Percentiles rank a stretch among this genome's conserved stretches.
phyloP scores from a whole-genome alignment of 2,888 invertebrate species.

The Mystacides longicornis region DNA sequence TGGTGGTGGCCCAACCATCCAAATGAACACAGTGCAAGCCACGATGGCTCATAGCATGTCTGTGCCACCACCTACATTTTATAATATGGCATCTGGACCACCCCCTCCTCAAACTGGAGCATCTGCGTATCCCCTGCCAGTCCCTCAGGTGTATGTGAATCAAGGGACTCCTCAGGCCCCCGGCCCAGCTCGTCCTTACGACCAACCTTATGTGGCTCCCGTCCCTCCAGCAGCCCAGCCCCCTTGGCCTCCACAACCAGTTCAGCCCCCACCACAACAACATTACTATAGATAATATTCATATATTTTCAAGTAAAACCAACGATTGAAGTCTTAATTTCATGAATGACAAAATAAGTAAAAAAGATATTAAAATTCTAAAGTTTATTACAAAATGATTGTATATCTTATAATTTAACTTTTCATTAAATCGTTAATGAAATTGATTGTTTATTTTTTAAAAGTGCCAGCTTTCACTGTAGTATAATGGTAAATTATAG shows the following conservation, averaged over 20 bases:
- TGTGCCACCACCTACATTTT: constrained; percentile 48
- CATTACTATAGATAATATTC: constrained; percentile 57
- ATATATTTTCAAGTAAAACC: no score
- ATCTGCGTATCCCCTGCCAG: not conserved
- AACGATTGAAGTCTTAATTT: no score
- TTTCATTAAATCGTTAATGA: no score
- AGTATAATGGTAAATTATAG: no score
- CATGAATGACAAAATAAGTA: no score
- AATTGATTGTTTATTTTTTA: no score
- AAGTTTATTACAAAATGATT: no score
- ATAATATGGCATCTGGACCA: constrained; percentile 30
- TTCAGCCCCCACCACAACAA: constrained; percentile 47
- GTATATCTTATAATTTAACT: no score
- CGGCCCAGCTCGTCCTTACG: constrained; percentile 14
- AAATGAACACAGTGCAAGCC: constrained; percentile 34
- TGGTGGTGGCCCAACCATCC: constrained; percentile 33
- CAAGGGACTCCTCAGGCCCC: constrained; percentile 14
- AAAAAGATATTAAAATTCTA: no score
- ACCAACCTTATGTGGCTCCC: constrained; percentile 31
- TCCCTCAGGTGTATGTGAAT: constrained; percentile 26
- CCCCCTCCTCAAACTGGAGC: constrained; percentile 32
- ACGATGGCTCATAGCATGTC: constrained; percentile 36
- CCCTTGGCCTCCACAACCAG: constrained; percentile 36
- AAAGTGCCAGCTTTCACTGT: no score
- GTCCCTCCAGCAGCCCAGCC: constrained; percentile 33